phyloP scores from a whole-genome alignment of 2,113 vertebrate species.

The Colossoma macropomum region DNA sequence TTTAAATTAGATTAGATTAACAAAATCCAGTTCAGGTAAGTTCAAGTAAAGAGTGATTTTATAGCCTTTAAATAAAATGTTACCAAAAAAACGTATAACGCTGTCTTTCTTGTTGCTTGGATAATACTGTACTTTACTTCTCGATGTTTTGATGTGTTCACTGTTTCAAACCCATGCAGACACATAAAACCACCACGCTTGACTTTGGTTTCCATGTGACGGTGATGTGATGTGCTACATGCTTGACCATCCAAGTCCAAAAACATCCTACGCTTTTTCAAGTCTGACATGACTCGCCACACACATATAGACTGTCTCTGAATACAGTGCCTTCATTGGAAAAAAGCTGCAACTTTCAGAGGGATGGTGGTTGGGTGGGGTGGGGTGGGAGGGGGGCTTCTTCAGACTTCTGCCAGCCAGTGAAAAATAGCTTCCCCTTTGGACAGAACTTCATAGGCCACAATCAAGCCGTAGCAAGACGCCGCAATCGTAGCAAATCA shows the following conservation, averaged over 20 bases:
- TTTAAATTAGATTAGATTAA: too few species aligned
- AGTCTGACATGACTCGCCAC: conserved; percentile 87
- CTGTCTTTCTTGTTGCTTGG: neutral
- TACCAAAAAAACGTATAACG: too few species aligned
- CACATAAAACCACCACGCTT: neutral
- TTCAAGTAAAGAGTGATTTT: too few species aligned
- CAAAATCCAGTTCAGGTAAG: too few species aligned
- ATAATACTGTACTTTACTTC: neutral
- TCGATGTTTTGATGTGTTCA: conserved; percentile 23
- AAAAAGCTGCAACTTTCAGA: conserved; percentile 72
- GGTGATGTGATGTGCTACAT: neutral
- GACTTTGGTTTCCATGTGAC: neutral
- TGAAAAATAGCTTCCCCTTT: conserved; percentile 99
- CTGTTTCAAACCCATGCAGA: conserved; percentile 19
- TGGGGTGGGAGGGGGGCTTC: conserved; percentile 51
- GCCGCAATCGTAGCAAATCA: conserved; percentile 97
- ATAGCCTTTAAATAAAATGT: too few species aligned
- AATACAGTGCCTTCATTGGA: conserved; percentile 95
- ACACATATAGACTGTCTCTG: conserved; percentile 88
- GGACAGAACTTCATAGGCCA: conserved; percentile 98
- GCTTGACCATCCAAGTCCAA: conserved; percentile 31
- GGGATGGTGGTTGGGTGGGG: neutral
- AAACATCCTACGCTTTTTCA: conserved; percentile 10
- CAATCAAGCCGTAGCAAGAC: conserved; percentile 90
- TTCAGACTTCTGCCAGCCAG: conserved; percentile 96